Evolutionary conservation across 2,888 invertebrate genomes (phyloP), one percentile per base, ranked within the genome.

Genomic region (Euplexia lucipara): DNA sequence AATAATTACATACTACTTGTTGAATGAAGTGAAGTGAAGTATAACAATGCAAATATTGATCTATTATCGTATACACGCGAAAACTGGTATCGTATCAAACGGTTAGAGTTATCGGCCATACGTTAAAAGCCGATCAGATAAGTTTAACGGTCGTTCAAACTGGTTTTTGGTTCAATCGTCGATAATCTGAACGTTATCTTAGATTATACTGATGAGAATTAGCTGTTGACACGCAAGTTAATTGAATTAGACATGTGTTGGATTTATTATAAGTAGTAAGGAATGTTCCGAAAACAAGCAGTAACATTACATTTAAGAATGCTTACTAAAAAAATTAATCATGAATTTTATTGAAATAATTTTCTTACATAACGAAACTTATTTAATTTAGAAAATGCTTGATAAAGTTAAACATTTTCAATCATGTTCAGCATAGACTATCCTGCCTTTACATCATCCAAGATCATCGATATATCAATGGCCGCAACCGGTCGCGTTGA

Each of bases 131-230:
- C 83, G 83, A 87, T 85, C 84, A 82, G 79, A 88, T 87, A 81
- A 84, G 84, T 87, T 92, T 92, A 93, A 93, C 93, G 93, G 93
- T 91, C 87, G 71, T 56, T 56, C 51, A 53, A 86, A 92, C 92
- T 84, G 88, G 94, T 92, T 88, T 75, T 61, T 60, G 52, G 62
- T 63, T 78, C 79, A 85, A 87, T 87, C 87, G 45, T 47, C 44
- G 32, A 84, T 63, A 68, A 75, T 71, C 47, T 54, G 44, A 52
- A 53, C 49, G 49, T 54, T 56, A 69, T 69, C 69, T 72, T 78
- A 54, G 81, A 78, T 75, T 73, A 71, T 22, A 71, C 51, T 51
- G 49, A 64, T 56, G 63, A 65, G 73, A 78, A 84, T 80, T 67
- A 70, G 32, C 44, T 72, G 53, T 60, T 49, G 52, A 68, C 52